These are phyloP conservation scores for Adelognathus sp. DNA, from an alignment of 2,888 invertebrate genomes.

Conservation along the genomic window DNA sequence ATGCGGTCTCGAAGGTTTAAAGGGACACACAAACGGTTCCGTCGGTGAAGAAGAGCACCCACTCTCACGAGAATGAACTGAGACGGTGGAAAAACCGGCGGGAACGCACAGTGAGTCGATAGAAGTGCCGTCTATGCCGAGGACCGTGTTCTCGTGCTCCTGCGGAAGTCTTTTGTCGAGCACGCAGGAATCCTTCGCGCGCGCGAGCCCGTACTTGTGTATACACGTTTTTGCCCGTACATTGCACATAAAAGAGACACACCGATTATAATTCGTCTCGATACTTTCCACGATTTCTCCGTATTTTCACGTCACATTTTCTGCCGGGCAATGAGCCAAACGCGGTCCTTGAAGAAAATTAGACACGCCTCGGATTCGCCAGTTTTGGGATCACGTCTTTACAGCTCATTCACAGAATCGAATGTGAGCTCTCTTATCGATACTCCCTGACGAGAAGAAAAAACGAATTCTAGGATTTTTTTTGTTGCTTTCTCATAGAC, in stretches of 20 bases:
- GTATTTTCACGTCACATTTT: conserved; percentile 61
- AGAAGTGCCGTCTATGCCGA: conserved; percentile 15
- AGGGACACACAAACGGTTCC: conserved; percentile 54
- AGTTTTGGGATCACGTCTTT: conserved; percentile 34
- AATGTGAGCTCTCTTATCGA: background rate
- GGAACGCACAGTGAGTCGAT: background rate
- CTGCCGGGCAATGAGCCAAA: conserved; percentile 39
- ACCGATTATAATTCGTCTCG: conserved; percentile 61
- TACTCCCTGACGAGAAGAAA: background rate
- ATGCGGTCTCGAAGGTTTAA: conserved; percentile 55
- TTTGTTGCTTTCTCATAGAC: background rate
- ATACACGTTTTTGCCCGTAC: background rate
- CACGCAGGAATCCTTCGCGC: conserved; percentile 32
- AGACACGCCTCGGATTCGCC: conserved; percentile 52
- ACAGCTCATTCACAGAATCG: conserved; percentile 17
- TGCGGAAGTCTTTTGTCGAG: conserved; percentile 60
- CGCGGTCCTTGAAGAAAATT: conserved; percentile 12
- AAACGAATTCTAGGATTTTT: background rate
- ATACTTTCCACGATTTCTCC: conserved; percentile 61
- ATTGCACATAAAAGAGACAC: conserved; percentile 29
- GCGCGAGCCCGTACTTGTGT: background rate
- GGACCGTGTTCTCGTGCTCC: conserved; percentile 44
- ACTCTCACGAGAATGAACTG: conserved; percentile 50
- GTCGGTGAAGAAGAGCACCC: background rate
- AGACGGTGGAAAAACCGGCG: conserved; percentile 41